Evolutionary conservation across 2,888 invertebrate species (phyloP).

Genomic region (Scelioninae gen. 2): DNA sequence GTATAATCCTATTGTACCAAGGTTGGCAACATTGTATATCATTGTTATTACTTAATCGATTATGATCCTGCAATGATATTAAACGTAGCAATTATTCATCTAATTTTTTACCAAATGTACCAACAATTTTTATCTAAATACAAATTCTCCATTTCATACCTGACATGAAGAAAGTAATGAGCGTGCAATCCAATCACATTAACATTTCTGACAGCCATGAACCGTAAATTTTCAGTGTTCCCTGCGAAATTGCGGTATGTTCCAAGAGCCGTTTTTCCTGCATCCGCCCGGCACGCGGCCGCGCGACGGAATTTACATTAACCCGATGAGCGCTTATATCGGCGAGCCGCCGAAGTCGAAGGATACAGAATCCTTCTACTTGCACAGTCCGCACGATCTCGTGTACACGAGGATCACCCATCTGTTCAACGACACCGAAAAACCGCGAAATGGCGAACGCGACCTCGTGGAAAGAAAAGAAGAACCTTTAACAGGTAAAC

Average conservation of each 20-base stretch:
- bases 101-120: too few relatives aligned
- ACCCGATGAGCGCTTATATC: conserved; percentile 82
- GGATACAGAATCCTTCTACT: conserved; percentile 84
- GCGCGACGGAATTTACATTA: conserved; percentile 89
- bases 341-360: conserved; percentile 68
- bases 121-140: too few relatives aligned
- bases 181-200: neutral
- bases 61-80: too few relatives aligned
- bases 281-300: conserved; percentile 76
- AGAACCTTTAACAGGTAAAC: conserved; percentile 74
- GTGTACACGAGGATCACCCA: conserved; percentile 90
- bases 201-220: conserved; percentile 1
- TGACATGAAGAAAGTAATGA: too few relatives aligned
- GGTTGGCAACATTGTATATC: too few relatives aligned
- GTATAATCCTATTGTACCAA: too few relatives aligned
- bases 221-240: conserved; percentile 67
- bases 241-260: conserved; percentile 71
- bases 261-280: conserved; percentile 74
- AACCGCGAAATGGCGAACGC: conserved; percentile 61
- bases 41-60: too few relatives aligned
- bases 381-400: conserved; percentile 88
- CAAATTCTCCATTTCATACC: too few relatives aligned
- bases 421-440: conserved; percentile 79
- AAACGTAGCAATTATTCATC: too few relatives aligned
- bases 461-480: conserved; percentile 70